These are phyloP conservation scores for Pitta sordida DNA, from an alignment of 2,113 vertebrate species.

Conservation along the genomic window DNA sequence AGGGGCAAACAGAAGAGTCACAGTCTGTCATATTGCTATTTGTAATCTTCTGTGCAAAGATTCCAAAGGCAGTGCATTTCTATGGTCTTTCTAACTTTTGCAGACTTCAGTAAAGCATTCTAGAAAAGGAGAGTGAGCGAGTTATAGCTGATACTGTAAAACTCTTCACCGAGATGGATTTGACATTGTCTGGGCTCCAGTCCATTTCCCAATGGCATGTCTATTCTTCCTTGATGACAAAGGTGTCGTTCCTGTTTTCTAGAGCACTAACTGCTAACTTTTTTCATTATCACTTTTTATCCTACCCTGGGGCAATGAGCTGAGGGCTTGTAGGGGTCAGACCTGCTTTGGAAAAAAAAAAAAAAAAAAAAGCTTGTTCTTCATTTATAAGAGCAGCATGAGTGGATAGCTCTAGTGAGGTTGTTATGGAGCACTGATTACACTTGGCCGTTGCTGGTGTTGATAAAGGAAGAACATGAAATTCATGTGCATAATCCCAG, in stretches of 20 bases:
- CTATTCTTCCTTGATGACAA: constrained; percentile 29
- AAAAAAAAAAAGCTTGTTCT: not conserved
- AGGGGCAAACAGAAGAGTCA: not conserved
- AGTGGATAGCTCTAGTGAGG: not conserved
- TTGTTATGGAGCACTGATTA: not conserved
- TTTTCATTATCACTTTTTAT: not conserved
- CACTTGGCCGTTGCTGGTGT: not conserved
- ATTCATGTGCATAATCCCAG: not conserved
- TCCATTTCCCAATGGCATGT: not conserved
- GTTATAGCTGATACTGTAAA: constrained; percentile 28
- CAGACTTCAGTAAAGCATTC: constrained; percentile 9
- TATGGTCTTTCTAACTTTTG: not conserved
- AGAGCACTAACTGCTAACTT: not conserved
- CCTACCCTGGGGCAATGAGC: not conserved
- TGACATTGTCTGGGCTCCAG: constrained; percentile 27
- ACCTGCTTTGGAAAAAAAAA: not conserved
- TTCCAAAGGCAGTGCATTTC: not conserved
- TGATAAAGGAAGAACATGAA: not conserved
- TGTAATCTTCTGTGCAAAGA: not conserved
- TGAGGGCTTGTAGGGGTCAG: not conserved
- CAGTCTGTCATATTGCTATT: not conserved
- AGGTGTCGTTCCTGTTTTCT: not conserved
- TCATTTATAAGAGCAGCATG: not conserved
- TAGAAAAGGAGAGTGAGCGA: constrained; percentile 20
- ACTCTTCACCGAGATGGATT: not conserved